Evolutionary conservation across 1,140 invertebrate species (phyloP), one percentile per base, ranked within the genome.

Genomic region (Diplogasteroides magnus): DNA sequence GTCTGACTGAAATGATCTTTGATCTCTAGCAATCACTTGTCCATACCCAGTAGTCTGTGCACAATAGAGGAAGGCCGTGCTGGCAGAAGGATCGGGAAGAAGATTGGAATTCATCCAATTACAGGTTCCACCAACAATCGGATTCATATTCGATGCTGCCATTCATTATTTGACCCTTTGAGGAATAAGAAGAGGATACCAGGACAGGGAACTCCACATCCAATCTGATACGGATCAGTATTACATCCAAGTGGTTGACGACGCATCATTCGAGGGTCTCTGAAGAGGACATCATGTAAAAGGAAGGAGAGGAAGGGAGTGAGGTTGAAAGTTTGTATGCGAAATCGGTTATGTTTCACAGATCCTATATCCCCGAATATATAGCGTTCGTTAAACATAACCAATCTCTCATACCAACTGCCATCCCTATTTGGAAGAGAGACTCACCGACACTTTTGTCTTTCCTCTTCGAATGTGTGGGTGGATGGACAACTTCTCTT

Each of bases 271-370:
- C 61, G 23, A 57, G 26, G 25, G 25, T 29, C 37, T 31, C 15
- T 64, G 11, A 64, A 64, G 32, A 32, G 26, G 31, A 59, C 76
- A 77, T 14, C 76, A 73, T 0, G 72, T 15, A 15, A 71, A 68
- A 2, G 57, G 37, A 13, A 74, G 71, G 64, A 77, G 75, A 11
- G 60, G 61, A 15, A 31, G 48, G 63, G 76, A 77, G 0, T 68
- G 55, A 1, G 77, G 76, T 69, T 77, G 77, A 59, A 79, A 77
- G 56, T 77, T 67, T 25, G n/a, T n/a, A n/a, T n/a, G n/a, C n/a
- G n/a, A n/a, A n/a, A n/a, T n/a, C n/a, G n/a, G n/a, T n/a, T n/a
- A n/a, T n/a, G n/a, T n/a, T n/a, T n/a, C n/a, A n/a, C n/a, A n/a
- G n/a, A n/a, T n/a, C n/a, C n/a, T n/a, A 67, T 56, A 58, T 31